These are phyloP conservation scores for Axinella damicornis DNA, from an alignment of 37 sponge, comb jelly and placozoan species.

Conservation along the genomic window DNA sequence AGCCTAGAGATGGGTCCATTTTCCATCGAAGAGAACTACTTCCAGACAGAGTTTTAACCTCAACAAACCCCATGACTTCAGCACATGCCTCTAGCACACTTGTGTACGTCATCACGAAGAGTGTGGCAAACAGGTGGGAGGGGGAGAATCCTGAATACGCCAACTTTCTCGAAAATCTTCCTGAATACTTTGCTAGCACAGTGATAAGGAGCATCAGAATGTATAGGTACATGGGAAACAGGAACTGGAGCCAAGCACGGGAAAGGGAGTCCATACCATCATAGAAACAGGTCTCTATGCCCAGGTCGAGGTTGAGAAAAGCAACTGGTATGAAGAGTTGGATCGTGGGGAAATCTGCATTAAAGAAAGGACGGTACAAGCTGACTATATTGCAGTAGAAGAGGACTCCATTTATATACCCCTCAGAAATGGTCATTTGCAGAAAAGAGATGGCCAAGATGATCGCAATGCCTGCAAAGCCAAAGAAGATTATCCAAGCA, in stretches of 20 bases:
- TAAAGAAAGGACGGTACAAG: slow-evolving; percentile 16
- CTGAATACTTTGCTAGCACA: slow-evolving; percentile 19
- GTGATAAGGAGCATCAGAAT: slow-evolving; percentile 47
- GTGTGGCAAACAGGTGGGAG: slow-evolving; percentile 51
- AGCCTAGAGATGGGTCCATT: slow-evolving; percentile 30
- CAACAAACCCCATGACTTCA: background rate
- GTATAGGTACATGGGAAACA: slow-evolving; percentile 62
- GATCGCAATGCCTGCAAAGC: slow-evolving; percentile 25
- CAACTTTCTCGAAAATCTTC: background rate
- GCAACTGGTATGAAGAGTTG: slow-evolving; percentile 4
- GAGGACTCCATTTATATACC: slow-evolving; percentile 48
- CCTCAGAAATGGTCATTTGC: slow-evolving; percentile 41
- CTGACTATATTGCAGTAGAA: slow-evolving; percentile 51
- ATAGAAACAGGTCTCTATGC: slow-evolving; percentile 62
- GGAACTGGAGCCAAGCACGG: slow-evolving; percentile 6
- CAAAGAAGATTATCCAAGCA: slow-evolving; percentile 13
- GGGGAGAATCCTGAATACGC: background rate
- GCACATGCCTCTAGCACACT: slow-evolving; percentile 35
- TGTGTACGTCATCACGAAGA: slow-evolving; percentile 43
- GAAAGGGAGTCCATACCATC: slow-evolving; percentile 52
- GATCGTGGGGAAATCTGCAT: background rate
- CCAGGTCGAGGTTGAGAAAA: slow-evolving; percentile 31
- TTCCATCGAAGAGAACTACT: slow-evolving; percentile 23
- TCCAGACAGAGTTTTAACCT: background rate
- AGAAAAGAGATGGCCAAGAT: slow-evolving; percentile 15